phyloP scores from a whole-genome alignment of 2,797 vertebrate species.

The Cyprinella venusta region DNA sequence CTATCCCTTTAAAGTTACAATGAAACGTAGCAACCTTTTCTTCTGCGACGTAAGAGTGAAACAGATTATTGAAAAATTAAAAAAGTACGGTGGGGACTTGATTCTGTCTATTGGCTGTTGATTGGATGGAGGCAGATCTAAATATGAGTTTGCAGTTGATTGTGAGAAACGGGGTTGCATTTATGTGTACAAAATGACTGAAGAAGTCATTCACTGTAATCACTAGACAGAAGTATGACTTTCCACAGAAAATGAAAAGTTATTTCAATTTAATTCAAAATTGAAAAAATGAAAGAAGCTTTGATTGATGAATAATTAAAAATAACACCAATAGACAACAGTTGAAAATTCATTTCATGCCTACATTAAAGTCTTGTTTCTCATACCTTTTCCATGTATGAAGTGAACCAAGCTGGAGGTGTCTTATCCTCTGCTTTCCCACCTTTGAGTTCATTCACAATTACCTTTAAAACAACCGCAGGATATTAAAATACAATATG shows the following conservation, averaged over 20 bases:
- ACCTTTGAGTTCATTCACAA: constrained; percentile 77
- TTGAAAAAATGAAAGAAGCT: not conserved
- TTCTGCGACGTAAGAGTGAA: not conserved
- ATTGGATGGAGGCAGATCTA: not conserved
- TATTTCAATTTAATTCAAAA: not conserved
- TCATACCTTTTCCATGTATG: constrained; percentile 91
- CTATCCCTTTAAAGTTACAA: not conserved
- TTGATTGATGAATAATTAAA: not conserved
- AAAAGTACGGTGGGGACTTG: no score
- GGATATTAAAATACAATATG: not conserved
- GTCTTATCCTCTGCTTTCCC: constrained; percentile 79
- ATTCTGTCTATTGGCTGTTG: not conserved
- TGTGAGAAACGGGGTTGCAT: not conserved
- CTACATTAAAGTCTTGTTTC: not conserved
- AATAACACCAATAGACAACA: not conserved
- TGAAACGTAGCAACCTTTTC: not conserved
- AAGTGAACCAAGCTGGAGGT: constrained; percentile 93
- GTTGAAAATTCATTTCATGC: not conserved
- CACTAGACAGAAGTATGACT: not conserved
- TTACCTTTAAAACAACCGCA: constrained; percentile 63
- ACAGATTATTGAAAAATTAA: not conserved
- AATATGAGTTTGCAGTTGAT: not conserved
- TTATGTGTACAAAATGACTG: not conserved
- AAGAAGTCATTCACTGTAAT: no score
- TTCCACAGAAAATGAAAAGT: not conserved